Base-by-base conservation (phyloP, 2,888 invertebrate genomes). In the Leuctra nigra region DNA sequence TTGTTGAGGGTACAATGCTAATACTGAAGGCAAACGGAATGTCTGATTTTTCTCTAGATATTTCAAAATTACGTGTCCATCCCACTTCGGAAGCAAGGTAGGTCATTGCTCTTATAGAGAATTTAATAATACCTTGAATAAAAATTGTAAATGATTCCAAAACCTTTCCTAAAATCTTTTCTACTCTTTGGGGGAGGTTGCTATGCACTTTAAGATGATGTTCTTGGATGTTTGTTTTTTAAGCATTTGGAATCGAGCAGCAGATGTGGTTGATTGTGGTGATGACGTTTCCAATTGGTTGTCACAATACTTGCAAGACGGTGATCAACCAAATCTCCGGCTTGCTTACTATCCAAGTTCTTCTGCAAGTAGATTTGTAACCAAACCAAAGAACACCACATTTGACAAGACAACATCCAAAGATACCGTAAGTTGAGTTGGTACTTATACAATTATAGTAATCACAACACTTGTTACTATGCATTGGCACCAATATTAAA, bases 251-350 rank as follows among this genome's bases (percentile, higher is more conserved):
- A 46, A 33, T 13, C 56, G 58, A 25, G 25, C 2, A 23, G 47
- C 86, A 1, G 73, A 77, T 0, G 84, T 83, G 0, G 75, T 80
- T 63, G 83, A 89, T 66, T 91, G 90, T 67, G 91, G 91, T 0
- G 79, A 79, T 57, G 80, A 81, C 61, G 81, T 79, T 11, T 81
- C 84, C 16, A 77, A 80, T 54, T 91, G 91, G 91, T 75, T 91
- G 7, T 41, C 53, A 9, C 14, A 35, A 14, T 55, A 38, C n/a
- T 23, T 57, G 13, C 6, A 20, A 53, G 54, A 24, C 4, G 39
- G 33, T 4, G 25, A 22, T 6, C 22, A 44, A 44, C 44, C 44
- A 20, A 23, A 23, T 2, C 11, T 44, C n/a, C 22, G 44, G 4
- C 23, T 44, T n/a, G 44, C 23, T 3, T 44, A 44, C 23, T 44